Evolutionary conservation across 2,888 invertebrate species (phyloP).

Genomic region (Iphiclides podalirius): DNA sequence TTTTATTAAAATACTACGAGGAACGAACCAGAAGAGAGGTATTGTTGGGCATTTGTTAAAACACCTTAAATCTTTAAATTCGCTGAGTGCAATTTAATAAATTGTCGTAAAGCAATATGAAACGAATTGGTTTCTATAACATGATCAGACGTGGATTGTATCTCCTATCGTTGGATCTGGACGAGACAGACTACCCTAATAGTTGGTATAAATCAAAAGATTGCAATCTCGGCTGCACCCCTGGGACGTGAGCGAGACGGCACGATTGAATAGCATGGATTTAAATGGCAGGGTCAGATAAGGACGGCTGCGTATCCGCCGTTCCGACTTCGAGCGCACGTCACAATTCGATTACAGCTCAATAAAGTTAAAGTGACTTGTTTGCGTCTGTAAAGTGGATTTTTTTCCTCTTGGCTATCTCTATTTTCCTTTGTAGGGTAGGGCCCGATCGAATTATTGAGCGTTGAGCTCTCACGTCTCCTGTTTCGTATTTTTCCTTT

Average conservation of each 20-base stretch:
- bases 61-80: too few relatives aligned
- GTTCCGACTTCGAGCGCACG: slow-evolving; percentile 69
- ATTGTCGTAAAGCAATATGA: slow-evolving; percentile 21
- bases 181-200: slow-evolving; percentile 77
- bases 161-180: slow-evolving; percentile 68
- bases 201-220: slow-evolving; percentile 81
- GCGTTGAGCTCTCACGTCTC: background rate
- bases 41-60: slow-evolving; percentile 31
- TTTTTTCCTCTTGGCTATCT: slow-evolving; percentile 70
- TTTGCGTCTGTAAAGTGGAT: slow-evolving; percentile 79
- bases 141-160: slow-evolving; percentile 70
- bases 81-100: background rate
- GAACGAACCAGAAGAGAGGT: too few relatives aligned
- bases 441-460: slow-evolving; percentile 19
- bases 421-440: slow-evolving; percentile 50
- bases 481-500: background rate
- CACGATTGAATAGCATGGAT: slow-evolving; percentile 80
- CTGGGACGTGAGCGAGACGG: slow-evolving; percentile 77
- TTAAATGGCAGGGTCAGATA: slow-evolving; percentile 78
- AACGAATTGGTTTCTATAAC: slow-evolving; percentile 71
- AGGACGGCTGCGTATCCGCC: slow-evolving; percentile 71
- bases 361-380: slow-evolving; percentile 81
- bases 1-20: too few relatives aligned
- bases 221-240: slow-evolving; percentile 79
- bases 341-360: slow-evolving; percentile 81